Percentiles rank a stretch among this genome's conserved stretches.
These are phyloP conservation scores for Marasmarcha lunaedactyla DNA, from an alignment of 2,888 invertebrate genomes.

Conservation along the genomic window DNA sequence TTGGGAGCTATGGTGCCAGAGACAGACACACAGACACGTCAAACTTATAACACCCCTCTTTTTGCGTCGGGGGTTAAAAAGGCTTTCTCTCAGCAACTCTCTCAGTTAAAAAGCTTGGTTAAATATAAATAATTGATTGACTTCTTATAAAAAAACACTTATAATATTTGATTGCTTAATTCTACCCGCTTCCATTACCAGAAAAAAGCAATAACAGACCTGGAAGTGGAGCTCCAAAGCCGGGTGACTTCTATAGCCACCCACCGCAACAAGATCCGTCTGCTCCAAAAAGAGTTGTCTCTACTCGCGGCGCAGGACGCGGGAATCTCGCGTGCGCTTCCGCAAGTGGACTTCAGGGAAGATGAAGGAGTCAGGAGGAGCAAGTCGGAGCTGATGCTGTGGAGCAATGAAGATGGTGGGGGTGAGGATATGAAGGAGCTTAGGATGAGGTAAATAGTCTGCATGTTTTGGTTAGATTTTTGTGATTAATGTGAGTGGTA, in stretches of 20 bases:
- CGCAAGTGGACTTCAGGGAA: conserved; percentile 30
- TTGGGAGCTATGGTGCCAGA: too few species aligned
- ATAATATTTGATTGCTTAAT: too few species aligned
- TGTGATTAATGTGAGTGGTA: too few species aligned
- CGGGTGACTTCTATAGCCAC: conserved; percentile 73
- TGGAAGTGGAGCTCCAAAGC: conserved; percentile 76
- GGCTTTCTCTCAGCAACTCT: too few species aligned
- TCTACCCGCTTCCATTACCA: too few species aligned
- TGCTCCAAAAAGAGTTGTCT: conserved; percentile 77
- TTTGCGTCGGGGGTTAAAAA: too few species aligned
- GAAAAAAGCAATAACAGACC: conserved; percentile 78
- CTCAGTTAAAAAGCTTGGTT: too few species aligned
- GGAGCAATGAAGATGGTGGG: conserved; percentile 11
- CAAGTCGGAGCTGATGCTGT: conserved; percentile 52
- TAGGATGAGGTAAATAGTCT: conserved; percentile 37
- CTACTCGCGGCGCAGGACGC: conserved; percentile 75
- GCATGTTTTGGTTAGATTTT: background rate
- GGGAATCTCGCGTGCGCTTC: conserved; percentile 31
- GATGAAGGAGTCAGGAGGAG: conserved; percentile 44
- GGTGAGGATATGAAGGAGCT: conserved; percentile 39
- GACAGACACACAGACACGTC: too few species aligned
- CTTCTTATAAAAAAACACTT: too few species aligned
- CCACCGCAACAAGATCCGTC: conserved; percentile 75
- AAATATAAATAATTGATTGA: too few species aligned
- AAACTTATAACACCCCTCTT: too few species aligned